Conservation (phyloP, 2,888 invertebrate genomes). For the Thecocarcelia acutangulata region DNA sequence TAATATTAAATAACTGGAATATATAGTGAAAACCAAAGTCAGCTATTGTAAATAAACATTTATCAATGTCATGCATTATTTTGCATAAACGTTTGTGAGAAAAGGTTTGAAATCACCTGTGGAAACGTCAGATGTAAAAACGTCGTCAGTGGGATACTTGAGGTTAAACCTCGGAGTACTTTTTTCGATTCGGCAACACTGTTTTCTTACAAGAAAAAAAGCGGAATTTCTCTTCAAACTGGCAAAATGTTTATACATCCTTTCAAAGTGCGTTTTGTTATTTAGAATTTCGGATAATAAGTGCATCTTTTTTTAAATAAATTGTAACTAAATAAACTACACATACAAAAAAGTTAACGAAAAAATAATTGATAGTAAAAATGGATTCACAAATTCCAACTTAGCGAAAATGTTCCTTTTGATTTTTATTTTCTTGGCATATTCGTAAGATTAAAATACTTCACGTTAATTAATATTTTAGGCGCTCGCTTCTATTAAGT, state of each 20-base stretch:
- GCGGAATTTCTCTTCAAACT: constrained; percentile 48
- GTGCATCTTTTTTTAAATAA: neutral
- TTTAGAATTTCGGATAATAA: constrained; percentile 20
- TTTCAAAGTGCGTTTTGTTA: constrained; percentile 38
- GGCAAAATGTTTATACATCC: constrained; percentile 18
- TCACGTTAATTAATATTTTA: constrained; percentile 14
- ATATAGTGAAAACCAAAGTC: too few relatives aligned
- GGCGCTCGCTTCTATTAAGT: constrained; percentile 59
- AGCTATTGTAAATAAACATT: too few relatives aligned
- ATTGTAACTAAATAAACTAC: neutral
- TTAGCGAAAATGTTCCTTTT: too few relatives aligned
- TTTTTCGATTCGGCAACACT: constrained; percentile 23
- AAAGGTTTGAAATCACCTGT: too few relatives aligned
- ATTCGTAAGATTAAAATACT: too few relatives aligned
- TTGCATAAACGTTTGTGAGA: too few relatives aligned
- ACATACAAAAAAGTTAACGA: neutral
- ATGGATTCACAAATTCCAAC: neutral
- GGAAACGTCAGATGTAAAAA: too few relatives aligned
- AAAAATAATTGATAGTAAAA: neutral
- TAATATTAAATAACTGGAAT: too few relatives aligned
- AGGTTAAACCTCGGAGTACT: too few relatives aligned
- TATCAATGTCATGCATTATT: too few relatives aligned
- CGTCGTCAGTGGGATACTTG: too few relatives aligned
- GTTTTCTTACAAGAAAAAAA: constrained; percentile 24
- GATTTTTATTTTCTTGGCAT: too few relatives aligned